A percentile compares a stretch with the other conserved stretches of the same genome.
These are phyloP conservation scores for Eupithecia centaureata DNA, from an alignment of 2,888 invertebrate species.

Conservation along the genomic window DNA sequence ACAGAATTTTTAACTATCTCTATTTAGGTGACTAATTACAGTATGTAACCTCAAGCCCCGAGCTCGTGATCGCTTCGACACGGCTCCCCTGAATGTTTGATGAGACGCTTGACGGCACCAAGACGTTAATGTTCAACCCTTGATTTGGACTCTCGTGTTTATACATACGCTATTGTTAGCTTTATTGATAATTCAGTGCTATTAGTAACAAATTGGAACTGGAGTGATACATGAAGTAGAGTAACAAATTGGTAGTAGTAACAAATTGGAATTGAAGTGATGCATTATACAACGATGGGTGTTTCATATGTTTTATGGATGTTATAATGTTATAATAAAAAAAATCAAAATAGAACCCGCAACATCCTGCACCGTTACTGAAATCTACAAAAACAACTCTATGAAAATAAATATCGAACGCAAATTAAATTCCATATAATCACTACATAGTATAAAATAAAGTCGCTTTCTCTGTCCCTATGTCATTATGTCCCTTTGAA, in stretches of 20 bases:
- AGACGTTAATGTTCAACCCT: constrained; percentile 64
- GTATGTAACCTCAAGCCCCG: constrained; percentile 37
- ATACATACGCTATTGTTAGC: constrained; percentile 21
- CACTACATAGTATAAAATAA: too few species aligned
- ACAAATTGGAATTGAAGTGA: neutral
- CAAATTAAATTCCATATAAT: too few species aligned
- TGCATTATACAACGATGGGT: too few species aligned
- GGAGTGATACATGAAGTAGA: neutral
- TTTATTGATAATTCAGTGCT: constrained; percentile 21
- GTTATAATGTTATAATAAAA: too few species aligned
- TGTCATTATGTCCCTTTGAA: too few species aligned
- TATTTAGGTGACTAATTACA: constrained; percentile 25
- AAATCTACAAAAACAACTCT: too few species aligned
- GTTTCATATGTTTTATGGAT: too few species aligned
- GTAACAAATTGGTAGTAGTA: constrained; percentile 1
- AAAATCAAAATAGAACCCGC: too few species aligned
- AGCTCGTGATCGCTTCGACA: constrained; percentile 49
- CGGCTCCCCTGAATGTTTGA: constrained; percentile 61
- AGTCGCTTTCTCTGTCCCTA: too few species aligned
- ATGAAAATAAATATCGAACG: too few species aligned
- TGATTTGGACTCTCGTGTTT: constrained; percentile 54
- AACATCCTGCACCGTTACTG: too few species aligned
- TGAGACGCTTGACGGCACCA: constrained; percentile 53
- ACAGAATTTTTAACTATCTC: neutral
- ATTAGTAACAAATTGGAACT: constrained; percentile 1